Base-by-base conservation (phyloP, 2,888 invertebrate genomes). In the Acanthoscelides obtectus region DNA sequence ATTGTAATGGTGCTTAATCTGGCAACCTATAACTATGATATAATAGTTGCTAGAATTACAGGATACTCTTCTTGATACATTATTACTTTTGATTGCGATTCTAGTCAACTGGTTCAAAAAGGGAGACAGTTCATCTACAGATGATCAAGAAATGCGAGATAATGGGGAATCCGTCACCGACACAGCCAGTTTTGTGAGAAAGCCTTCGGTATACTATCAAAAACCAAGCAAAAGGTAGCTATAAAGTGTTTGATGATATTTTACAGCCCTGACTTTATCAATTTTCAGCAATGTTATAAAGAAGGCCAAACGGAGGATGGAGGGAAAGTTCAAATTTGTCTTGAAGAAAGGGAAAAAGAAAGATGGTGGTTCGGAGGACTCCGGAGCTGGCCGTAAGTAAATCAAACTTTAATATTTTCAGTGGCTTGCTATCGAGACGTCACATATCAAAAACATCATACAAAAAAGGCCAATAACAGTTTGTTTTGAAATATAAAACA, bases 281-380 rank as follows among this genome's bases (percentile, higher is more conserved):
- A 17, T 12, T 76, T 79, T 70, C 69, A 83, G 84, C 68, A 89
- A 90, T 72, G 90, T 93, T 22, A 86, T 94, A 45, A 90, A 92
- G 83, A 94, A 94, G 81, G 96, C 96, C 0, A 91, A 94, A 81
- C 91, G 95, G 78, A 88, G 96, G 79, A 94, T 98, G 80, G 97
- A 98, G 86, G 94, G 96, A 81, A 92, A 97, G 78, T 88, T 98
- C 72, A 91, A 93, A 84, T 92, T 95, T 79, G 94, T 94, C 8
- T 88, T 95, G 70, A 95, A 95, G 83, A 93, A 93, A 83, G 92
- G 92, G 20, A 97, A 96, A 12, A 96, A 94, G 84, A 94, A 96
- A 85, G 92, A 94, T 83, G 94, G 94, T 22, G 96, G 95, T 81
- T 90, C 93, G 75, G 96, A 97, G 86, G 97, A 97, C 84, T 89